phyloP scores from a whole-genome alignment of 2,113 vertebrate species.

The Corythoichthys intestinalis region DNA sequence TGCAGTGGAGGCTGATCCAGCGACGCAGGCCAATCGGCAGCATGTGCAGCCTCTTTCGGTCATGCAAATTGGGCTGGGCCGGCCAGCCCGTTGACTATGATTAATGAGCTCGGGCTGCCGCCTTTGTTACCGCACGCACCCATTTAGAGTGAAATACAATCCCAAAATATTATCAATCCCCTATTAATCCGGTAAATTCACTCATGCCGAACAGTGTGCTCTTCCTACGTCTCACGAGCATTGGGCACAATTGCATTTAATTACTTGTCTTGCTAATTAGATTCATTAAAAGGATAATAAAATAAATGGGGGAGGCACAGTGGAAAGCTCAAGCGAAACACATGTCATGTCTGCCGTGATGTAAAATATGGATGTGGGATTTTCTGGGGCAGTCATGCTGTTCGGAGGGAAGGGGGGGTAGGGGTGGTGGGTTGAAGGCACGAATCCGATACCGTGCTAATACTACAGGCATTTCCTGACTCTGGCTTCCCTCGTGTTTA shows the following conservation, averaged over 20 bases:
- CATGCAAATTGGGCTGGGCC: slow-evolving; percentile 92
- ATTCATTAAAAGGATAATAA: slow-evolving; percentile 99
- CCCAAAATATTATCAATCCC: slow-evolving; percentile 98
- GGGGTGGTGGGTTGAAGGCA: slow-evolving; percentile 15
- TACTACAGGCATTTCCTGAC: slow-evolving; percentile 73
- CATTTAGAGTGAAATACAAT: slow-evolving; percentile 99
- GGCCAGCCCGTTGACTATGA: slow-evolving; percentile 98
- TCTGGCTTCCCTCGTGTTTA: slow-evolving; percentile 61
- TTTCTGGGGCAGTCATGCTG: slow-evolving; percentile 67
- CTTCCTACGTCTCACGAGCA: slow-evolving; percentile 60
- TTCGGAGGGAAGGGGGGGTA: slow-evolving; percentile 37
- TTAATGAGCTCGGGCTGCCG: slow-evolving; percentile 96
- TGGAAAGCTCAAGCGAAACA: slow-evolving; percentile 92
- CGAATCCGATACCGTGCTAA: slow-evolving; percentile 69
- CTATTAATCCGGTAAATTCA: slow-evolving; percentile 97
- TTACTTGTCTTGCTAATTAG: slow-evolving; percentile 98
- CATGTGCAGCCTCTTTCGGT: slow-evolving; percentile 91
- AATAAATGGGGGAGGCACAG: slow-evolving; percentile 94
- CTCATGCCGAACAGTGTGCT: slow-evolving; percentile 80
- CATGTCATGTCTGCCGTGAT: slow-evolving; percentile 86
- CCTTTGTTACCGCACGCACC: slow-evolving; percentile 96
- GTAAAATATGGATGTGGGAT: slow-evolving; percentile 93
- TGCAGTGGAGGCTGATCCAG: slow-evolving; percentile 78
- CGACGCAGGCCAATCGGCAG: slow-evolving; percentile 81
- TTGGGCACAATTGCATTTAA: slow-evolving; percentile 97